A percentile compares a stretch with the other conserved stretches of the same genome.
Evolutionary conservation across 2,113 vertebrate species (phyloP).

Genomic region (Amia ocellicauda): DNA sequence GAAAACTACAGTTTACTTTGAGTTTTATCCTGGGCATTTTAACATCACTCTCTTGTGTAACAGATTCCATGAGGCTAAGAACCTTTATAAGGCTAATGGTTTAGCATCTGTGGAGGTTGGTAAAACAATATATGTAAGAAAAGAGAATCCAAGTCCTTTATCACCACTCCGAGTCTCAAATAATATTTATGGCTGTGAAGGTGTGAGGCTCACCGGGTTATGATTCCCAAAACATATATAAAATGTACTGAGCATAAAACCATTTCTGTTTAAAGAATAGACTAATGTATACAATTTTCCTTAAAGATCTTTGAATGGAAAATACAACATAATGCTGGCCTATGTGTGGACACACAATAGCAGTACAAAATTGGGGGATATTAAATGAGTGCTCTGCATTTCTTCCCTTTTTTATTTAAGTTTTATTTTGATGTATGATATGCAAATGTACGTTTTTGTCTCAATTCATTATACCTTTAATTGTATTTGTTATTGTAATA

Average conservation of each 20-base stretch:
- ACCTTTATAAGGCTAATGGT: constrained; percentile 57
- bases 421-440: too few species aligned
- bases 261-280: constrained; percentile 17
- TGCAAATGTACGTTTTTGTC: too few species aligned
- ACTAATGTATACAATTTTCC: constrained; percentile 20
- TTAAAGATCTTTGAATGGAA: neutral
- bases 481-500: too few species aligned
- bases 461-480: too few species aligned
- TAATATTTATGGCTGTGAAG: constrained; percentile 20
- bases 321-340: too few species aligned
- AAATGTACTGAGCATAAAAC: constrained; percentile 12
- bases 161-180: constrained; percentile 14
- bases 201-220: constrained; percentile 3
- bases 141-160: constrained; percentile 37
- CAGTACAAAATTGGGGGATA: too few species aligned
- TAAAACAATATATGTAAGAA: constrained; percentile 51
- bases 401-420: too few species aligned
- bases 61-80: constrained; percentile 56
- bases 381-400: too few species aligned
- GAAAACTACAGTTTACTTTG: constrained; percentile 42
- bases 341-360: too few species aligned
- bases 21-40: constrained; percentile 59
- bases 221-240: constrained; percentile 24
- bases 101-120: constrained; percentile 57
- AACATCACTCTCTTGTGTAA: constrained; percentile 55